Evolutionary conservation across 2,888 invertebrate species (phyloP), one percentile per base, ranked within the genome.

Genomic region (Bellardia bayeri): DNA sequence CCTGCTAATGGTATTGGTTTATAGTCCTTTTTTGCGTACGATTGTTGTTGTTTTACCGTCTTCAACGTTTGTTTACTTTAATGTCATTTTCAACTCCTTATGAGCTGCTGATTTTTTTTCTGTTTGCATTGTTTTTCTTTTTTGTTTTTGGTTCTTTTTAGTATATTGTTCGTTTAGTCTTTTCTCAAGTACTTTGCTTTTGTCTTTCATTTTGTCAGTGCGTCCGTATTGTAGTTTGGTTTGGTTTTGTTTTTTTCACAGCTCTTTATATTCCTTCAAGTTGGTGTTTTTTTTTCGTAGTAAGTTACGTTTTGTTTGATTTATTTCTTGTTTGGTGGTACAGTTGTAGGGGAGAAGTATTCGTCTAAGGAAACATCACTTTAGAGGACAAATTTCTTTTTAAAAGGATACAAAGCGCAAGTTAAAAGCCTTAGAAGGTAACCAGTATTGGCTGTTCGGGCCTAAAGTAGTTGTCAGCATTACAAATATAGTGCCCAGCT

Each of bases 21-120:
- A 71, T 51, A 63, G 54, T 80, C 63, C 45, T 71, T 72, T 68
- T 68, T 49, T 45, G 40, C 7, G 49, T 61, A 56, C 71, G 86
- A 40, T 76, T 88, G 56, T 72, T 81, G 58, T 75, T 74, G 54
- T 78, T 72, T 78, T 76, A 49, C 3, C 56, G 13, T 74, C 83
- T 81, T 88, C 51, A 83, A 33, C 72, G 71, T 90, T 90, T 91
- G 91, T 91, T 91, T 91, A 91, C 90, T 91, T 91, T 91, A 91
- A 91, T 90, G 91, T 91, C 90, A 91, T 91, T 91, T 91, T 91
- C 90, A 90, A 91, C 91, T 91, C 89, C 91, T 91, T 91, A 90
- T 74, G 23, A 79, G 81, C 90, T 90, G 83, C 89, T 90, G 90
- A 90, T 90, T 91, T 90, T 90, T 89, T 90, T 90, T 90, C 90